Evolutionary conservation across 2,888 invertebrate genomes (phyloP).

Genomic region (Rhorus exstirpatorius): DNA sequence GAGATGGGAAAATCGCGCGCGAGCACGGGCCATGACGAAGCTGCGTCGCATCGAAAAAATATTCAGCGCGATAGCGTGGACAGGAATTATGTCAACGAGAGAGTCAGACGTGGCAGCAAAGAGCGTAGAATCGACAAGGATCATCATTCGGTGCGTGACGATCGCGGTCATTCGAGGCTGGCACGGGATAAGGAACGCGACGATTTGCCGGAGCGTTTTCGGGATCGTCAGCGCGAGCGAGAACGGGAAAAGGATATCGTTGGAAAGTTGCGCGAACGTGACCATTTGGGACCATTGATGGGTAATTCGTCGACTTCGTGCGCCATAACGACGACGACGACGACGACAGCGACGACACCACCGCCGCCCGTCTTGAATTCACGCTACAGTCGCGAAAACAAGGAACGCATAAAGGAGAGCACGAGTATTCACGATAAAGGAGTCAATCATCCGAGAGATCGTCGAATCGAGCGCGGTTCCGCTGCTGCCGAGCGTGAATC

Average conservation of each 20-base stretch:
- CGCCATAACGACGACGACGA: slow-evolving; percentile 45
- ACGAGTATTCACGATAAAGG: slow-evolving; percentile 72
- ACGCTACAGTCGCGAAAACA: slow-evolving; percentile 77
- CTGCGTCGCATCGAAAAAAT: slow-evolving; percentile 83
- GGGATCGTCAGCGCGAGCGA: slow-evolving; percentile 88
- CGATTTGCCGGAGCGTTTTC: slow-evolving; percentile 90
- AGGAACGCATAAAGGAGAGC: slow-evolving; percentile 75
- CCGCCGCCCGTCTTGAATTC: slow-evolving; percentile 69
- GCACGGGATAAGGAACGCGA: slow-evolving; percentile 80
- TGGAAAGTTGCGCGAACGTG: slow-evolving; percentile 79
- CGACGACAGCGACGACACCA: slow-evolving; percentile 57
- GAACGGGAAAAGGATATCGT: slow-evolving; percentile 79
- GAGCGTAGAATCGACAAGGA: slow-evolving; percentile 82
- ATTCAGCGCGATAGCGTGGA: slow-evolving; percentile 81
- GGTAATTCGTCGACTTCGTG: slow-evolving; percentile 24
- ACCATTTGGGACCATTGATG: slow-evolving; percentile 70
- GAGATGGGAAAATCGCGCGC: slow-evolving; percentile 76
- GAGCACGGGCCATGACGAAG: slow-evolving; percentile 82
- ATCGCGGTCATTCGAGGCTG: slow-evolving; percentile 77
- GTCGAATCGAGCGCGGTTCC: too few species aligned
- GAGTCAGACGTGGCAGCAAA: slow-evolving; percentile 86
- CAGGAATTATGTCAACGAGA: slow-evolving; percentile 85
- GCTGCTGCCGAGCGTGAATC: slow-evolving; percentile 79
- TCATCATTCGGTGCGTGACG: slow-evolving; percentile 76
- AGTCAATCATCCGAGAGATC: slow-evolving; percentile 76